A percentile compares a stretch with the other conserved stretches of the same genome.
Conservation (phyloP, 2,797 vertebrate genomes). For the Melanotaenia parkinsoni region DNA sequence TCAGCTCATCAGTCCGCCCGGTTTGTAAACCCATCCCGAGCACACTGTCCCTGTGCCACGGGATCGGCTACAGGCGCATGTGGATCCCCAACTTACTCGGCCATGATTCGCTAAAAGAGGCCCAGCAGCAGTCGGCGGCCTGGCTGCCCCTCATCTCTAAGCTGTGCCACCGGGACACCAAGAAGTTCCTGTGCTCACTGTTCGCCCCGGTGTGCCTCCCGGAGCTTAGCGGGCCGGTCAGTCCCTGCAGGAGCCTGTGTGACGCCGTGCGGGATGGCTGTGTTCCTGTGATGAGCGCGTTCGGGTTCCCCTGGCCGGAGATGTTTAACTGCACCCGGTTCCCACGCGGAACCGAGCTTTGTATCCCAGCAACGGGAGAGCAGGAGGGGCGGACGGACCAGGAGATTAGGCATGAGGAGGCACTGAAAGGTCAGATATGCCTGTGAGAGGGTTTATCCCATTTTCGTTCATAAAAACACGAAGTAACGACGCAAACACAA, state of each 20-base stretch:
- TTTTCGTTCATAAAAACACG: neutral
- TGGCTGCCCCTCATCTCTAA: conserved; percentile 87
- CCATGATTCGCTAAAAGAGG: conserved; percentile 83
- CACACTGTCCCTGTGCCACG: conserved; percentile 83
- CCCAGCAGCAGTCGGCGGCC: conserved; percentile 83
- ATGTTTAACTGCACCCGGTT: conserved; percentile 87
- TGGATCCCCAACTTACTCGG: conserved; percentile 87
- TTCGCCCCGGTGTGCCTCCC: conserved; percentile 86
- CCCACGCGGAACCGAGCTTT: conserved; percentile 80
- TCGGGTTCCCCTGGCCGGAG: conserved; percentile 87
- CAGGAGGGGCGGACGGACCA: conserved; percentile 43
- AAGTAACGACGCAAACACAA: too few species aligned
- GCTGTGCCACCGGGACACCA: conserved; percentile 84
- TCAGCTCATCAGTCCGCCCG: conserved; percentile 73
- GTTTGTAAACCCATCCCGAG: conserved; percentile 83
- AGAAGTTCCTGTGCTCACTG: conserved; percentile 87
- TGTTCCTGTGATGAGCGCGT: conserved; percentile 86
- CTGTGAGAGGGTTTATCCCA: neutral
- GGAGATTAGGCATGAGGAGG: conserved; percentile 70
- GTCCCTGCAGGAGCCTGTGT: conserved; percentile 83
- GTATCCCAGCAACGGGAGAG: conserved; percentile 77
- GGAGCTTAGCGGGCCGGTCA: conserved; percentile 78
- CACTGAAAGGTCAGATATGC: conserved; percentile 67
- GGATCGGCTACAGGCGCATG: conserved; percentile 85
- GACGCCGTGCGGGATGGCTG: conserved; percentile 84